phyloP scores from a whole-genome alignment of 2,797 vertebrate species.

The Dendrocincla tyrannina region DNA sequence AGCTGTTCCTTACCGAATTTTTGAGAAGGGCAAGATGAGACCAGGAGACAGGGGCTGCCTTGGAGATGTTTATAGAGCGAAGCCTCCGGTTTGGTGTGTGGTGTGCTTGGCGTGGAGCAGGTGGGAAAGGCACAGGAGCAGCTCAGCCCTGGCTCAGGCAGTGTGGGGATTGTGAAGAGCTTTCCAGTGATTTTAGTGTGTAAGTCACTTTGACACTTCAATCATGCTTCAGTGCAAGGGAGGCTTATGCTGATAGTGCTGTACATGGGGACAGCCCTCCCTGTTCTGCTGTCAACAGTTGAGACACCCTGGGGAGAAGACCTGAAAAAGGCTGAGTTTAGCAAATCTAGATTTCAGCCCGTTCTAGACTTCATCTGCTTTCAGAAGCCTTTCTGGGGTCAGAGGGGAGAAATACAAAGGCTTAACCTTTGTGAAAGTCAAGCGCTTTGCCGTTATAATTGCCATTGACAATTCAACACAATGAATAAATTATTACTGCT shows the following conservation, averaged over 20 bases:
- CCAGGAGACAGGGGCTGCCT: not conserved
- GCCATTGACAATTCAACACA: not conserved
- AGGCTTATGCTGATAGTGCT: not conserved
- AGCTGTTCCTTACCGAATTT: not conserved
- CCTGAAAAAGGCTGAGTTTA: not conserved
- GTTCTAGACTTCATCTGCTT: not conserved
- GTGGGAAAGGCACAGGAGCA: not conserved
- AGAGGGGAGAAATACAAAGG: not conserved
- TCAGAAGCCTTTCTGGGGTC: not conserved
- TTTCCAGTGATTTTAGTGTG: not conserved
- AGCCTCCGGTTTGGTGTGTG: not conserved
- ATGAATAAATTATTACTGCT: conserved; percentile 42
- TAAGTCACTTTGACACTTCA: not conserved
- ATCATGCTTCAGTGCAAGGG: not conserved
- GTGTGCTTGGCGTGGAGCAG: accelerated
- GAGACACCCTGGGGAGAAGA: not conserved
- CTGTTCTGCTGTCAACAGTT: not conserved
- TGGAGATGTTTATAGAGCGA: accelerated
- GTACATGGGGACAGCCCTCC: not conserved
- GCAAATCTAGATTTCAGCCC: not conserved
- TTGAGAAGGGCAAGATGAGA: not conserved
- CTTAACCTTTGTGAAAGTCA: not conserved
- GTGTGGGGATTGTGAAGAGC: not conserved
- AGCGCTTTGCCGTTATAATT: not conserved
- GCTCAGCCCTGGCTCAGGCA: not conserved